Evolutionary conservation across 2,888 invertebrate genomes (phyloP), one percentile per base, ranked within the genome.

Genomic region (Geophilus truncorum): DNA sequence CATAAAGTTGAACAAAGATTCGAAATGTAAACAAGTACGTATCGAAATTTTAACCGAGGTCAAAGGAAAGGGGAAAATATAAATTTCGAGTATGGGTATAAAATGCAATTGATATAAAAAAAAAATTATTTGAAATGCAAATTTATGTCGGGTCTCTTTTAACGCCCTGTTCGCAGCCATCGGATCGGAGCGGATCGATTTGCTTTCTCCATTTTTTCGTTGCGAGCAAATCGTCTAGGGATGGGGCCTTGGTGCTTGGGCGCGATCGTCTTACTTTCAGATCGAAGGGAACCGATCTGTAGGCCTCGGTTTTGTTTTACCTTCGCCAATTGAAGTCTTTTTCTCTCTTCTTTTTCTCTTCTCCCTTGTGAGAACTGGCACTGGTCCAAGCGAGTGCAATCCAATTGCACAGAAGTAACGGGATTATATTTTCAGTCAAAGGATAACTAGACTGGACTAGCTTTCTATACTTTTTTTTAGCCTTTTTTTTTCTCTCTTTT

Each of bases 371-470:
- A 70, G 70, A 70, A 36, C 77, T 77, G 77, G 77, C 77, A 77
- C 21, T 23, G 18, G 32, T 36, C 77, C 77, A 77, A 77, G 77
- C 32, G 77, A 32, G 34, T 77, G 77, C 32, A 77, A 77, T 77
- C 77, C 77, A 77, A 77, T 77, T 77, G 77, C 77, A 77, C 77
- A 77, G 77, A 70, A 77, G 77, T 77, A 77, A 77, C 36, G 77
- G 77, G 77, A 77, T 77, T 77, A 77, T 70, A 70, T 36, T 77
- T 36, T 36, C 77, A 77, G 77, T 77, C 36, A 77, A 77, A 77
- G 36, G 36, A 32, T 77, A 77, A 77, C 34, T 77, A 32, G 36
- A 77, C 32, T 77, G 77, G 36, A 77, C 36, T 36, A 32, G 36
- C 77, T 36, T 77, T 77, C 77, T 36, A 23, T 15, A 30, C 30